phyloP scores from a whole-genome alignment of 2,797 vertebrate genomes.

The Lates japonicus region DNA sequence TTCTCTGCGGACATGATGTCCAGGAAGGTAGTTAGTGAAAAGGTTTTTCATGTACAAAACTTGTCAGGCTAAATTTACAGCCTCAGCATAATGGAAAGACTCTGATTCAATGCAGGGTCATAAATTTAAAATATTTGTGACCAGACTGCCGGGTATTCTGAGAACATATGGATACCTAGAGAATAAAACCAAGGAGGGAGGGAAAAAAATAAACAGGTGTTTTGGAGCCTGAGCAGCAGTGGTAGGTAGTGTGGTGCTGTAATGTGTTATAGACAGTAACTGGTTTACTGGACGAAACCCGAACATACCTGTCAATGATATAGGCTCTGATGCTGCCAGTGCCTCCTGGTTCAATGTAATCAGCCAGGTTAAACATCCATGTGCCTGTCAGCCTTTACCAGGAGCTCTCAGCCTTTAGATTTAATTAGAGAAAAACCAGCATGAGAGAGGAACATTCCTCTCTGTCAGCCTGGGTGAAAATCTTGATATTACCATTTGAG shows the following conservation, averaged over 20 bases:
- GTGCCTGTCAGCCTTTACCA: slow-evolving; percentile 32
- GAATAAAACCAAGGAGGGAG: slow-evolving; percentile 17
- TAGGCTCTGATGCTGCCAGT: slow-evolving; percentile 47
- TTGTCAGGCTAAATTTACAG: slow-evolving; percentile 76
- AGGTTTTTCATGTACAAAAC: slow-evolving; percentile 68
- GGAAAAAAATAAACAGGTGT: slow-evolving; percentile 4
- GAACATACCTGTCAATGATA: slow-evolving; percentile 64
- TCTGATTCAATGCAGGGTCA: slow-evolving; percentile 68
- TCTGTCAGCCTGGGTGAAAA: background rate
- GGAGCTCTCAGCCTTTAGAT: too few relatives aligned
- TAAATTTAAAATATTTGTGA: slow-evolving; percentile 63
- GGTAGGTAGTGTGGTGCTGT: slow-evolving; percentile 7
- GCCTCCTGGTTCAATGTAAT: slow-evolving; percentile 69
- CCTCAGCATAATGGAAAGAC: slow-evolving; percentile 68
- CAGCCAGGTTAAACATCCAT: slow-evolving; percentile 59
- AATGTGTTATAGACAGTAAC: slow-evolving; percentile 22
- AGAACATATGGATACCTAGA: slow-evolving; percentile 31
- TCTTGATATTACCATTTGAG: background rate
- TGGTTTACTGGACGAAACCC: slow-evolving; percentile 7
- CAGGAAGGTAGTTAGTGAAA: slow-evolving; percentile 52
- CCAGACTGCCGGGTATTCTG: slow-evolving; percentile 38
- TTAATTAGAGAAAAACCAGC: too few relatives aligned
- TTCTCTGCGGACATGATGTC: slow-evolving; percentile 35
- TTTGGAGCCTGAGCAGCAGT: slow-evolving; percentile 21
- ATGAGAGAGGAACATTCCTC: background rate